Conservation (phyloP, 2,888 invertebrate genomes). For the Deilephila porcellus region DNA sequence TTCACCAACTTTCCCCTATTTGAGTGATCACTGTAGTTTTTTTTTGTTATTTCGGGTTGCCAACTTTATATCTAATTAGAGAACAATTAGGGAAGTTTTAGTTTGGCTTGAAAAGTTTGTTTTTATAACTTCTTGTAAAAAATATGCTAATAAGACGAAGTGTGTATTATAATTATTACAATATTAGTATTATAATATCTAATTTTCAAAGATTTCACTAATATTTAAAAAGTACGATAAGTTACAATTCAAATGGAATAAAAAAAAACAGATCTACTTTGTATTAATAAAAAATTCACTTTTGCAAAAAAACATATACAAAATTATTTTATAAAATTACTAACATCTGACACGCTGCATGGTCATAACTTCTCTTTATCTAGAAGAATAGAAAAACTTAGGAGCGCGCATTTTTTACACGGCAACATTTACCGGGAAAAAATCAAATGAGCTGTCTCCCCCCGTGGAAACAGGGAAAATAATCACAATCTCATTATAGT, state of each 20-base stretch:
- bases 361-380: background rate
- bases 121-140: no score
- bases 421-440: constrained; percentile 28
- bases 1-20: constrained; percentile 62
- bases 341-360: background rate
- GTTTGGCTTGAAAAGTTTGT: no score
- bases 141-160: no score
- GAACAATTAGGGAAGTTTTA: background rate
- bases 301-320: no score
- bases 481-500: constrained; percentile 70
- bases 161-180: no score
- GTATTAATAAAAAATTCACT: no score
- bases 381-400: background rate
- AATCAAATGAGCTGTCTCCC: constrained; percentile 40
- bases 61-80: background rate
- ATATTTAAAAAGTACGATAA: no score
- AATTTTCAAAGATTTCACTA: no score
- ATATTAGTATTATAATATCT: no score
- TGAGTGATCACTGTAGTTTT: constrained; percentile 72
- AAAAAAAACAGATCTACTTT: no score
- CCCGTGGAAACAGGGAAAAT: constrained; percentile 58
- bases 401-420: background rate
- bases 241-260: no score
- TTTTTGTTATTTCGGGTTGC: constrained; percentile 43
- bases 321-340: no score